Percentiles rank a stretch among this genome's conserved stretches.
phyloP scores from a whole-genome alignment of 2,888 invertebrate species.

The Spilarctia lutea region DNA sequence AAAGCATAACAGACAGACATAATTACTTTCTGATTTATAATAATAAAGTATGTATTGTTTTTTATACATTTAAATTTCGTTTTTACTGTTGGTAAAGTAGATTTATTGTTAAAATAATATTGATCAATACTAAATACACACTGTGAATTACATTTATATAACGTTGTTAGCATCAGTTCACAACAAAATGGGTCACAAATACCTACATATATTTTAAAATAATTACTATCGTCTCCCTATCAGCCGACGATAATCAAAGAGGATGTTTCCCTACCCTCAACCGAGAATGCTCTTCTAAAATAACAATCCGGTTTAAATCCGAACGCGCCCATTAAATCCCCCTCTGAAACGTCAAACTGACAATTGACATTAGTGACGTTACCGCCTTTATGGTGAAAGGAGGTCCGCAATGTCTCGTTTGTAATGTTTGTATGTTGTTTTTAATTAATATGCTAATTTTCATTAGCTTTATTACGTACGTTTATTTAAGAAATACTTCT shows the following conservation, averaged over 20 bases:
- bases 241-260: slow-evolving; percentile 43
- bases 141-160: neutral
- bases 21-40: too few species aligned
- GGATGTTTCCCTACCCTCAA: slow-evolving; percentile 45
- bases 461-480: neutral
- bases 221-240: slow-evolving; percentile 10
- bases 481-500: neutral
- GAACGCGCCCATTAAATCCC: slow-evolving; percentile 71
- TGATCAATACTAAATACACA: too few species aligned
- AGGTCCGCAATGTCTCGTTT: slow-evolving; percentile 26
- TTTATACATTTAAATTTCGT: too few species aligned
- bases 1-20: too few species aligned
- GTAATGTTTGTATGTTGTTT: slow-evolving; percentile 36
- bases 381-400: slow-evolving; percentile 53
- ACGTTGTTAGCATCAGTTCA: neutral
- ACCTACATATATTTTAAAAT: slow-evolving; percentile 8
- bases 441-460: slow-evolving; percentile 41
- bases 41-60: too few species aligned
- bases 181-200: neutral
- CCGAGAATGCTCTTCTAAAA: slow-evolving; percentile 58
- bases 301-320: slow-evolving; percentile 76
- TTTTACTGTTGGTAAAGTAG: too few species aligned
- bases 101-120: too few species aligned
- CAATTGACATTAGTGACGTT: slow-evolving; percentile 73
- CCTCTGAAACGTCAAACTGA: slow-evolving; percentile 77